phyloP scores from a whole-genome alignment of 2,113 vertebrate genomes.

The Pterocles gutturalis region DNA sequence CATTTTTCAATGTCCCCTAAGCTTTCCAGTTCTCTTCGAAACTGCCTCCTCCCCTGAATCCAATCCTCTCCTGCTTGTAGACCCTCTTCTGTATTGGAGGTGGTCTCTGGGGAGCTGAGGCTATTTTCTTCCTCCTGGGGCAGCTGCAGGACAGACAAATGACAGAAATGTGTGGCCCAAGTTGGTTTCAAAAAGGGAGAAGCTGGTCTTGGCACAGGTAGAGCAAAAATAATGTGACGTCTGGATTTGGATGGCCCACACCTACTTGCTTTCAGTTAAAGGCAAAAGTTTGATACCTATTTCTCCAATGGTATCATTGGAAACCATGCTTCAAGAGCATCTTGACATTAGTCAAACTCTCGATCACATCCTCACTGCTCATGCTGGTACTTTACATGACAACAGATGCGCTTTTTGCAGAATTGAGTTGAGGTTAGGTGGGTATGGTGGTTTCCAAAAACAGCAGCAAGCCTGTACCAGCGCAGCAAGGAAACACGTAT shows the following conservation, averaged over 20 bases:
- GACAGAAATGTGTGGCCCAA: neutral
- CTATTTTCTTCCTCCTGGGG: neutral
- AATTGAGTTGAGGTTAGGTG: neutral
- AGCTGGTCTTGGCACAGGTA: neutral
- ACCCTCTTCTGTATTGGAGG: neutral
- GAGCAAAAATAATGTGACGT: neutral
- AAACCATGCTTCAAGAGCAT: neutral
- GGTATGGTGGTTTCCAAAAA: neutral
- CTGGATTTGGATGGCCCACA: neutral
- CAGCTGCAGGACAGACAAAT: neutral
- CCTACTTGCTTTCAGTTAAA: neutral
- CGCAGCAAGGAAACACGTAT: neutral
- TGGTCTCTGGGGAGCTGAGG: too few relatives aligned
- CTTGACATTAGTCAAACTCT: neutral
- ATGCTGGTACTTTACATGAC: neutral
- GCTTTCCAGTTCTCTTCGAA: conserved; percentile 11
- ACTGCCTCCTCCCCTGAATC: neutral
- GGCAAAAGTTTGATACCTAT: neutral
- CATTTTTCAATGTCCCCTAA: neutral
- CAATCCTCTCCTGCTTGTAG: neutral
- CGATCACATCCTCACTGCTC: neutral
- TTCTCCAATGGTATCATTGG: neutral
- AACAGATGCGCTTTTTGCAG: neutral
- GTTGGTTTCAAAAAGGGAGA: neutral
- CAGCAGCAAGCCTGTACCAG: neutral